Percentiles rank a stretch among this genome's conserved stretches.
phyloP scores from a whole-genome alignment of 2,888 invertebrate species.

The Pachliopta kotzebuea region DNA sequence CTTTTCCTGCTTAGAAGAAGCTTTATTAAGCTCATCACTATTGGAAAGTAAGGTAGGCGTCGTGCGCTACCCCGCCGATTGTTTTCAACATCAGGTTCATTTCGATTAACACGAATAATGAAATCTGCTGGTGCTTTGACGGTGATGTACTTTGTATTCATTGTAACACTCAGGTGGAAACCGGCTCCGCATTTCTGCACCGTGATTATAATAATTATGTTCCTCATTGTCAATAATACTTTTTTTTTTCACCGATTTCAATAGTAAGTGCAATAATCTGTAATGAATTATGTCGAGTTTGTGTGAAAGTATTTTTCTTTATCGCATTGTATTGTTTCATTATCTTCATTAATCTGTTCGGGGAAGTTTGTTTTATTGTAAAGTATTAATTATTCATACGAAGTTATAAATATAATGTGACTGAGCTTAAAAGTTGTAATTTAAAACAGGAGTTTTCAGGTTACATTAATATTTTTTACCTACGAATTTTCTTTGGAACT shows the following conservation, averaged over 20 bases:
- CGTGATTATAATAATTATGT: constrained; percentile 64
- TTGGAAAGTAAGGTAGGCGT: constrained; percentile 39
- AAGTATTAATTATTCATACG: no score
- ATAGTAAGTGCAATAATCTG: constrained; percentile 31
- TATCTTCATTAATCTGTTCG: constrained; percentile 8
- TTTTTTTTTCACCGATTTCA: constrained; percentile 44
- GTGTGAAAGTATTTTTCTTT: constrained; percentile 6
- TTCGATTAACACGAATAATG: constrained; percentile 76
- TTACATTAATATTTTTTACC: no score
- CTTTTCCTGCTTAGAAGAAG: not conserved
- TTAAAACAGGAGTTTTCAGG: no score
- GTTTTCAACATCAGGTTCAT: constrained; percentile 75
- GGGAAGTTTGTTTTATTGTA: not conserved
- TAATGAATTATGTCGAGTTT: constrained; percentile 15
- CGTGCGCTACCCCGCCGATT: constrained; percentile 76
- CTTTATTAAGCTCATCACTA: constrained; percentile 39
- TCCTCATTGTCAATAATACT: constrained; percentile 36
- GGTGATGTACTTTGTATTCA: constrained; percentile 64
- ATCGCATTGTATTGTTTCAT: constrained; percentile 1
- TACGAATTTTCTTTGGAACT: no score
- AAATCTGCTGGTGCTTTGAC: constrained; percentile 65
- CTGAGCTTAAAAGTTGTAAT: no score
- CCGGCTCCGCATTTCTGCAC: constrained; percentile 58
- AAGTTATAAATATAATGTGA: no score
- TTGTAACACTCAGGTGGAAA: constrained; percentile 39